These are phyloP conservation scores for Acrossocheilus fasciatus DNA, from an alignment of 2,797 vertebrate genomes.

Conservation along the genomic window DNA sequence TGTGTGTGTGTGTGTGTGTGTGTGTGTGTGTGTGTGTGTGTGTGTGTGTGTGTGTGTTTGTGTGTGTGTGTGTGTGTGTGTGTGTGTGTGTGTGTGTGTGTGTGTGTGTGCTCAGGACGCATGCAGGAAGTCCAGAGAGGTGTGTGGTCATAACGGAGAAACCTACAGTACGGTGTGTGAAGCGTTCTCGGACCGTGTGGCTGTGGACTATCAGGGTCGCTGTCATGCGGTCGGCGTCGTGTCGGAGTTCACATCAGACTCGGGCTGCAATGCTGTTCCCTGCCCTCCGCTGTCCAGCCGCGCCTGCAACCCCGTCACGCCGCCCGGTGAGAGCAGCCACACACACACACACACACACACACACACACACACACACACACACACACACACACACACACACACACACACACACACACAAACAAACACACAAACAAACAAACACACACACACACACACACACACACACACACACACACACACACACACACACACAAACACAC, in stretches of 20 bases:
- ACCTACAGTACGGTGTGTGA: conserved; percentile 90
- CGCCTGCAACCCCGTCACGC: conserved; percentile 85
- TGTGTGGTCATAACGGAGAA: conserved; percentile 93
- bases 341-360: background rate
- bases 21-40: conserved; percentile 2
- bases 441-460: background rate
- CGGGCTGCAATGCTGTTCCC: conserved; percentile 84
- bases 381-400: background rate
- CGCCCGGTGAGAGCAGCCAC: conserved; percentile 82
- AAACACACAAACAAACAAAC: too few species aligned
- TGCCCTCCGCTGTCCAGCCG: conserved; percentile 81
- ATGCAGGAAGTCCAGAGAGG: conserved; percentile 79
- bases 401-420: too few species aligned
- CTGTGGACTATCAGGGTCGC: conserved; percentile 86
- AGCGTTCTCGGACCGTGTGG: conserved; percentile 89
- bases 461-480: too few species aligned
- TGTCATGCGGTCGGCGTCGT: conserved; percentile 88
- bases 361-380: background rate
- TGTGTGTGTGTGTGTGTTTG: background rate
- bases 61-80: conserved; percentile 4
- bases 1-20: conserved; percentile 8
- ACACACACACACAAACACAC: background rate
- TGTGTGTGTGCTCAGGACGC: conserved; percentile 76
- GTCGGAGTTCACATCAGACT: conserved; percentile 76
- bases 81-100: conserved; percentile 22